Conservation (phyloP, 2,888 invertebrate genomes). For the Pherbina coryleti region DNA sequence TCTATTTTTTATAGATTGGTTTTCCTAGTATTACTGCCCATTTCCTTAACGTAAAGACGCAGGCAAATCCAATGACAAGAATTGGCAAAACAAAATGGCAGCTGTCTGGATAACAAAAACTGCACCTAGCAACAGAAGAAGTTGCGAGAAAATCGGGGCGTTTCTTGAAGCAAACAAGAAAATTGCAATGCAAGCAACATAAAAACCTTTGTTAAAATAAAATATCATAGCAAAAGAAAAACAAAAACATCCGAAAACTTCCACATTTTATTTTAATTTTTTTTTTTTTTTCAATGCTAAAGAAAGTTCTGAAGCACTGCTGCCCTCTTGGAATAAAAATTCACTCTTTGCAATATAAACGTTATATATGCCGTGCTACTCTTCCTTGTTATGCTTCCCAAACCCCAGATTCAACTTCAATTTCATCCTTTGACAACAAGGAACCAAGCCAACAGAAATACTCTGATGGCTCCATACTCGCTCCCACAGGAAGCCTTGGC, state of each 20-base stretch:
- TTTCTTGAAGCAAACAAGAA: constrained; percentile 1
- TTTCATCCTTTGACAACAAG: constrained; percentile 22
- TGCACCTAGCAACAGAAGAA: constrained; percentile 6
- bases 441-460: neutral
- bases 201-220: constrained; percentile 4
- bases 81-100: neutral
- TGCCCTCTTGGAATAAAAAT: constrained; percentile 35
- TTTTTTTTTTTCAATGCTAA: constrained; percentile 8
- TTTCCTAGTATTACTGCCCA: neutral
- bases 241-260: neutral
- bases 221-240: neutral
- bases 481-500: constrained; percentile 28
- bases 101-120: neutral
- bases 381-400: too few relatives aligned
- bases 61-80: neutral
- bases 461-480: neutral
- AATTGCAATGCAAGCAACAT: constrained; percentile 12
- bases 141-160: constrained; percentile 1
- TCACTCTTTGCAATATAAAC: neutral
- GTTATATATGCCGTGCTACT: too few relatives aligned
- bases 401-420: constrained; percentile 18
- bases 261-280: too few relatives aligned
- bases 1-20: neutral
- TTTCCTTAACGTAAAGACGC: neutral
- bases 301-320: constrained; percentile 29